Evolutionary conservation across 2,113 vertebrate species (phyloP), one percentile per base, ranked within the genome.

Genomic region (Paratilapia polleni): DNA sequence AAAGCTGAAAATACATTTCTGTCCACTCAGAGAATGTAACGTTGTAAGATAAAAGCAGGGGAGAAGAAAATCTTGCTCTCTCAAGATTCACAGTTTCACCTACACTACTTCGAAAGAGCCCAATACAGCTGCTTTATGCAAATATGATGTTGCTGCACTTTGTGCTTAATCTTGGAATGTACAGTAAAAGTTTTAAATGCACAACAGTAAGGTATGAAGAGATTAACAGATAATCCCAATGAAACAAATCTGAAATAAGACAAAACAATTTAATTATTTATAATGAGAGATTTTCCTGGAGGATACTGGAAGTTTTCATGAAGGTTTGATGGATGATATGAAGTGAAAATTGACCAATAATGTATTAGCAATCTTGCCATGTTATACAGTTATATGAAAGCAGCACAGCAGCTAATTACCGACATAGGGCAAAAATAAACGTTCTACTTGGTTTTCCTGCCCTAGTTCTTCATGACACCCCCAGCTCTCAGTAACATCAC

Each of bases 401-500:
- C 24, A 62, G 57, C 19, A 60, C 31, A 20, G 49, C 28, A 81
- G 66, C 59, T 49, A 6, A 76, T 70, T 64, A 17, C 11, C n/a
- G 4, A 4, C 20, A 60, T 13, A 17, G 13, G 20, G n/a, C 41
- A 56, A 14, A 22, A n/a, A 52, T 64, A 36, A 68, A 31, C 77
- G 24, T n/a, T 75, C 15, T 43, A 77, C 54, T 34, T 34, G 22
- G 57, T 43, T 57, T 78, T 84, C 41, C 63, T 60, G 62, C 28
- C 38, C 54, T 82, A 22, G 24, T 73, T 73, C 68, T n/a, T 73
- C 68, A 52, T 73, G 68, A 73, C 26, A n/a, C 26, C 43, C 43
- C 47, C 11, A 17, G 34, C 12, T 78, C 41, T 75, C 52, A 73
- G 49, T 52, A 73, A 34, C 28, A 49, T 20, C 24, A 54, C 17